Evolutionary conservation across 2,797 vertebrate genomes (phyloP), one percentile per base, ranked within the genome.

Genomic region (Spizella passerina): DNA sequence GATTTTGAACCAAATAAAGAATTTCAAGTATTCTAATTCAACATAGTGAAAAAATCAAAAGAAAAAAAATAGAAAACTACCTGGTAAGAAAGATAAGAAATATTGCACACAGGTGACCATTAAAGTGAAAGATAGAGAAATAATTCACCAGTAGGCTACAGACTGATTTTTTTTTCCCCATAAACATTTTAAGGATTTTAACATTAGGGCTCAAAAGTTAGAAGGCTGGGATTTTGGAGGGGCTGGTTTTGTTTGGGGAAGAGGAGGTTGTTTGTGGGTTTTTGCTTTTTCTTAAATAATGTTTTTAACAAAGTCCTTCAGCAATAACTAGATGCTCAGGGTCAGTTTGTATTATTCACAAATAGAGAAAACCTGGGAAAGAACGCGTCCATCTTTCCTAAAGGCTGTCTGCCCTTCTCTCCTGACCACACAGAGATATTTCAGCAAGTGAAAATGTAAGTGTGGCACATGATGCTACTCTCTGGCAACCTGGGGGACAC

Each of bases 211-310:
- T 71, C 55, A 21, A 59, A 18, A 69, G 4, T 34, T 57, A 57
- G 20, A 63, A 78, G 13, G 8, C 4, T 50, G 7, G 2, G 4
- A 2, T 0, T 20, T 72, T 12, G 8, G 4, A 4, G 14, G 8
- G 0, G 3, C 61, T 41, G 9, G 3, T 24, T 46, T 56, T 69
- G 3, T 52, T 36, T 59, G 29, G 32, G 22, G 27, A 66, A 26
- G 9, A 6, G 4, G 12, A 68, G 39, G 5, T 60, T 52, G 2
- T 7, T 5, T 7, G 3, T 2, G 1, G 0, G 0, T 39, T 26
- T 38, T 17, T 46, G 4, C 11, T 41, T 47, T 59, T 44, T 13
- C 26, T 77, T 20, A 22, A 53, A 41, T 29, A 69, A 57, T 7
- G 14, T 1, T 56, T 89, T 86, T 49, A 34, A 34, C 23, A 27